Evolutionary conservation across 1,140 invertebrate genomes (phyloP).

Genomic region (Drosophila setifemur): DNA sequence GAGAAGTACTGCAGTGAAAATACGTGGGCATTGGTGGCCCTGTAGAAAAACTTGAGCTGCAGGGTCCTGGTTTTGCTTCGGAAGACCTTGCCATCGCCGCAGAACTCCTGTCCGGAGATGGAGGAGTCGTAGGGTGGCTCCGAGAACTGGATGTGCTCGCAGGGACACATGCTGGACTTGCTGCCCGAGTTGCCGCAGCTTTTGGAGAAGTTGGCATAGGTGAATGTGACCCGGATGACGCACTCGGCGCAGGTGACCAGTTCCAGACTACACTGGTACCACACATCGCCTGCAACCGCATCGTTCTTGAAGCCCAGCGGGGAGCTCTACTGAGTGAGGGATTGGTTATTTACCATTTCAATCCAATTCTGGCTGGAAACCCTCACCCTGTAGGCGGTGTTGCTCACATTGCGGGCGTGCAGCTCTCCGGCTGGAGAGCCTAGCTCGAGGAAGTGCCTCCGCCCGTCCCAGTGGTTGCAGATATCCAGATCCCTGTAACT

Average conservation of each 20-base stretch:
- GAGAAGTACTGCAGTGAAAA: slow-evolving; percentile 87
- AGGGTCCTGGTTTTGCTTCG: slow-evolving; percentile 86
- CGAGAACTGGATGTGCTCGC: slow-evolving; percentile 88
- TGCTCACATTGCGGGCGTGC: slow-evolving; percentile 84
- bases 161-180: slow-evolving; percentile 83
- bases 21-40: slow-evolving; percentile 85
- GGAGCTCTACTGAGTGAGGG: slow-evolving; percentile 54
- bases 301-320: slow-evolving; percentile 54
- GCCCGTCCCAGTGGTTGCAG: slow-evolving; percentile 85
- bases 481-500: slow-evolving; percentile 84
- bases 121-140: slow-evolving; percentile 87
- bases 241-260: slow-evolving; percentile 89
- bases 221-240: slow-evolving; percentile 86
- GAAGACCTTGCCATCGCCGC: slow-evolving; percentile 85
- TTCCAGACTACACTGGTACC: slow-evolving; percentile 86
- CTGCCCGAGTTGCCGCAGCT: slow-evolving; percentile 74
- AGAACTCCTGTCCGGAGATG: slow-evolving; percentile 85
- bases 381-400: slow-evolving; percentile 73
- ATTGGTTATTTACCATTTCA: background rate
- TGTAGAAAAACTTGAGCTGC: slow-evolving; percentile 86
- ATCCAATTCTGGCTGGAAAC: background rate
- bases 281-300: slow-evolving; percentile 51
- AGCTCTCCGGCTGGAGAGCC: slow-evolving; percentile 84
- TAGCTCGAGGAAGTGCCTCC: slow-evolving; percentile 85
- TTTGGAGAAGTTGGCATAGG: slow-evolving; percentile 83